phyloP scores from a whole-genome alignment of 2,888 invertebrate species.

The Macaria liturata region DNA sequence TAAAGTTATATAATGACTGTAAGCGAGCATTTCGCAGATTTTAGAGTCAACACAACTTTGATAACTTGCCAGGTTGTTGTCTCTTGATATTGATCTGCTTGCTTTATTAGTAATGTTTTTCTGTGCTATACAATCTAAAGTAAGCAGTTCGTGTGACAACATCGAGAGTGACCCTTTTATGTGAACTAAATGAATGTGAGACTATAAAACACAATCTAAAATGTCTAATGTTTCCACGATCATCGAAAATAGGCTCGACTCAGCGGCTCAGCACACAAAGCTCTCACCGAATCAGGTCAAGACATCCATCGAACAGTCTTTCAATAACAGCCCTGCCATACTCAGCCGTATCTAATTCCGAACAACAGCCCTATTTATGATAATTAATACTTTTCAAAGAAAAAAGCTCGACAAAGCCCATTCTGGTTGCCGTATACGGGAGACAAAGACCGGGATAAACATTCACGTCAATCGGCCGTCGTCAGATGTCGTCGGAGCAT shows the following conservation, averaged over 20 bases:
- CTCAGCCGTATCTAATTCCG: conserved; percentile 21
- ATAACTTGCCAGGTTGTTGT: too few relatives aligned
- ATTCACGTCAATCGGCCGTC: conserved; percentile 56
- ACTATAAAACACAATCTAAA: too few relatives aligned
- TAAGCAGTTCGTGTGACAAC: too few relatives aligned
- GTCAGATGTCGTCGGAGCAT: conserved; percentile 59
- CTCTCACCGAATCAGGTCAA: conserved; percentile 3
- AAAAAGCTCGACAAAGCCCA: conserved; percentile 42
- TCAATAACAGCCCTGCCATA: conserved; percentile 18
- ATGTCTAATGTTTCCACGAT: too few relatives aligned
- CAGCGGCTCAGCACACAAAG: conserved; percentile 2
- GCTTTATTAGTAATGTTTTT: too few relatives aligned
- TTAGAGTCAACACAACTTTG: too few relatives aligned
- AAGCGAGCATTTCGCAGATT: too few relatives aligned
- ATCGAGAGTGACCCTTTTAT: too few relatives aligned
- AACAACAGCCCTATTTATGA: conserved; percentile 35
- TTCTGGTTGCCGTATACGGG: conserved; percentile 69
- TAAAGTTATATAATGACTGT: too few relatives aligned
- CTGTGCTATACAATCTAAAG: too few relatives aligned
- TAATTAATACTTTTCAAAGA: conserved; percentile 37
- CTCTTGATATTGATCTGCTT: too few relatives aligned
- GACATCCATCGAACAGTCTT: conserved; percentile 6
- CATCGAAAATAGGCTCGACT: not conserved
- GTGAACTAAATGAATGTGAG: too few relatives aligned
- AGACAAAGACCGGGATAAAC: conserved; percentile 76